phyloP scores from a whole-genome alignment of 2,113 vertebrate genomes.

The Pseudorhombus dupliciocellatus region DNA sequence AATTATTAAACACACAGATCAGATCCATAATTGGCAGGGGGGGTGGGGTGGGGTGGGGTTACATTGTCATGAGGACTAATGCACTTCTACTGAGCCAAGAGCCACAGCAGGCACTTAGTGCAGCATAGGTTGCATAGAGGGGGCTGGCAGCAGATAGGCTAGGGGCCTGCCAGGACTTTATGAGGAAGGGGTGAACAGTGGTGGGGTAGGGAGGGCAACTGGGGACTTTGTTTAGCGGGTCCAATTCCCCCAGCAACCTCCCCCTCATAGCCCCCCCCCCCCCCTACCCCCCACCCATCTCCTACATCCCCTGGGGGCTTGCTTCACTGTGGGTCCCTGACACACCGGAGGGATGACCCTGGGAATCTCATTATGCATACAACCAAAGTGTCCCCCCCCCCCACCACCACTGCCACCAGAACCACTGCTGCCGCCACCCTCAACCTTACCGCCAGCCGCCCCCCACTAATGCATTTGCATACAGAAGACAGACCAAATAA shows the following conservation, averaged over 20 bases:
- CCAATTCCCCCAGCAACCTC: constrained; percentile 50
- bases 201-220: constrained; percentile 35
- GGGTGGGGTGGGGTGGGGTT: constrained; percentile 21
- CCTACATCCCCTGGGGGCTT: constrained; percentile 67
- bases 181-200: constrained; percentile 21
- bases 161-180: constrained; percentile 60
- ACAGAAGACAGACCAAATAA: constrained; percentile 87
- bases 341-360: constrained; percentile 83
- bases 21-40: constrained; percentile 82
- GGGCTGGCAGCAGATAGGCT: constrained; percentile 43
- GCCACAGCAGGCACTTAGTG: constrained; percentile 55
- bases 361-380: constrained; percentile 85
- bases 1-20: constrained; percentile 86
- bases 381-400: constrained; percentile 75
- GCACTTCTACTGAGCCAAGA: constrained; percentile 73
- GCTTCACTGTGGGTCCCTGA: constrained; percentile 70
- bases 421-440: constrained; percentile 52
- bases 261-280: constrained; percentile 30
- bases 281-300: constrained; percentile 28
- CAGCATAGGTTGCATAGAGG: constrained; percentile 31
- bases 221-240: constrained; percentile 41
- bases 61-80: constrained; percentile 79
- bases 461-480: constrained; percentile 81
- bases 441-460: constrained; percentile 53
- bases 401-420: constrained; percentile 38